Evolutionary conservation across 2,113 vertebrate species (phyloP).

Genomic region (Thinocorus orbignyianus): DNA sequence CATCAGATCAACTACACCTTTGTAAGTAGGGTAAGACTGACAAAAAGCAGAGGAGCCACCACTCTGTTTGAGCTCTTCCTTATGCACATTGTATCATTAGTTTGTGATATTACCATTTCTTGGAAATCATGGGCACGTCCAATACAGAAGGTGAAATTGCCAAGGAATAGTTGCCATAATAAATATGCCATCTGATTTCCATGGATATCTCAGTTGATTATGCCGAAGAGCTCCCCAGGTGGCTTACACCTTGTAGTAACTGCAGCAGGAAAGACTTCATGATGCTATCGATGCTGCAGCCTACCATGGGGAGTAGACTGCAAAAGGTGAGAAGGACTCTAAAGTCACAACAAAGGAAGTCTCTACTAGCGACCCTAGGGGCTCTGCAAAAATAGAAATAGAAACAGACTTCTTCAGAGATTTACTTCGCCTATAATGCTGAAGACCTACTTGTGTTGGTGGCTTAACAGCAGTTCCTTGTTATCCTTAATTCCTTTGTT

Average conservation of each 20-base stretch:
- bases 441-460: neutral
- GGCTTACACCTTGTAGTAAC: neutral
- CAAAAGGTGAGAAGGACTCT: neutral
- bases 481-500: neutral
- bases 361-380: neutral
- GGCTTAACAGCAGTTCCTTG: neutral
- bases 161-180: neutral
- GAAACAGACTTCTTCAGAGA: neutral
- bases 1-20: neutral
- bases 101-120: neutral
- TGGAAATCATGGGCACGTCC: neutral
- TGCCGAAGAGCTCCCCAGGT: neutral
- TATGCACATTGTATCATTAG: neutral
- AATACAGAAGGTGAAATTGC: neutral
- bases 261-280: neutral
- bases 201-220: neutral
- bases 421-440: neutral
- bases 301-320: no score
- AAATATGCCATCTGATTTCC: neutral
- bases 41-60: neutral
- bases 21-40: neutral
- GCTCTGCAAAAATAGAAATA: neutral
- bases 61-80: neutral
- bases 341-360: neutral
- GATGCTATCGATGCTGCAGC: neutral